phyloP scores from a whole-genome alignment of 2,113 vertebrate genomes.

The Prochilodus magdalenae region DNA sequence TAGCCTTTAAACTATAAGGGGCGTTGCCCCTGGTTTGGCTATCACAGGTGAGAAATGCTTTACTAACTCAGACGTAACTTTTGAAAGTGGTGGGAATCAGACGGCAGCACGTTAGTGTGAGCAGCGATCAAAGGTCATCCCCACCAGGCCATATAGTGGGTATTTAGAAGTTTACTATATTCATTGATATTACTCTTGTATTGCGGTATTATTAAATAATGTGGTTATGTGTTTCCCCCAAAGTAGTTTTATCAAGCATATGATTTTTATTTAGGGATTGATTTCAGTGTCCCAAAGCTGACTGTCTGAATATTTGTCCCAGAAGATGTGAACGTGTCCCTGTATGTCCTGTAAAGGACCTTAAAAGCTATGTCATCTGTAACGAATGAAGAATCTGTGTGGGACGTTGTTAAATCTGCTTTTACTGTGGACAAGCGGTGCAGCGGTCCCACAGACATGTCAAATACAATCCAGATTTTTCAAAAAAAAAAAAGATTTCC shows the following conservation, averaged over 20 bases:
- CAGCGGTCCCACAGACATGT: constrained; percentile 21
- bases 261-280: background rate
- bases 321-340: background rate
- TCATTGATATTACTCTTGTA: background rate
- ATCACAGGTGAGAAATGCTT: too few species aligned
- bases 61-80: too few species aligned
- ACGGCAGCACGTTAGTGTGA: too few species aligned
- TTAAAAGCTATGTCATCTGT: constrained; percentile 30
- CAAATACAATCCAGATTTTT: constrained; percentile 59
- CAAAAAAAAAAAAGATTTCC: constrained; percentile 42
- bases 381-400: background rate
- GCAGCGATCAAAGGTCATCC: too few species aligned
- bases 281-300: background rate
- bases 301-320: constrained; percentile 5
- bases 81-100: too few species aligned
- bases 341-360: constrained; percentile 12
- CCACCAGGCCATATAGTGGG: too few species aligned
- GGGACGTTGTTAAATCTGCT: background rate
- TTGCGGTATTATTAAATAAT: constrained; percentile 11
- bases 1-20: too few species aligned
- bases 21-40: too few species aligned
- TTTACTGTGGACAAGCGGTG: constrained; percentile 57
- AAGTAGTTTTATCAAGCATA: background rate
- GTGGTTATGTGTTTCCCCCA: background rate
- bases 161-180: too few species aligned